Evolutionary conservation across 2,113 vertebrate species (phyloP).

Genomic region (Eubucco bourcierii): DNA sequence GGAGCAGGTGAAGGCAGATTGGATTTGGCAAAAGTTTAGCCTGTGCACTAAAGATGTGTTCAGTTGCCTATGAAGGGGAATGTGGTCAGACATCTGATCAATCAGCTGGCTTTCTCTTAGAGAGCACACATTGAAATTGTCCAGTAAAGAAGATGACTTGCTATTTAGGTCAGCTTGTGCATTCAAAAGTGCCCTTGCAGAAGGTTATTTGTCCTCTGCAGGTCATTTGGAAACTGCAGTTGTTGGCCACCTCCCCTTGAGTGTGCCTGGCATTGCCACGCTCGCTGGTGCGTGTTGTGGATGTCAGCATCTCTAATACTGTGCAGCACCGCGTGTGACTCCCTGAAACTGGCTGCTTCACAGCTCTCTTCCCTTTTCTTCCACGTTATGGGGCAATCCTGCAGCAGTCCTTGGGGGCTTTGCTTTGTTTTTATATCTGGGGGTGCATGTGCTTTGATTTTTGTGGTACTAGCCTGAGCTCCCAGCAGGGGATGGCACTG

Average conservation of each 20-base stretch:
- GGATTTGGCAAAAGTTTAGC: background rate
- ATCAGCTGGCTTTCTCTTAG: background rate
- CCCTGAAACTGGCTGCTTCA: background rate
- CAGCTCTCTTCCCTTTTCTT: background rate
- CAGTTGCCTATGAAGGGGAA: background rate
- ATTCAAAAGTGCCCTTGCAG: background rate
- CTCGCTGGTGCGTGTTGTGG: background rate
- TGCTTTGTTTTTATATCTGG: background rate
- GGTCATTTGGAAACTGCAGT: background rate
- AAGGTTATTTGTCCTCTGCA: background rate
- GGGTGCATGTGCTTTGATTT: background rate
- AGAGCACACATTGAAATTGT: background rate
- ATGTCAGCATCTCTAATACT: background rate
- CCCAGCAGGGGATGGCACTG: conserved; percentile 11
- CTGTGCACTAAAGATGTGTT: background rate
- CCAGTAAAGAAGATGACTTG: background rate
- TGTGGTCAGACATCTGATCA: background rate
- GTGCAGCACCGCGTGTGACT: background rate
- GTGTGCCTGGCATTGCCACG: background rate
- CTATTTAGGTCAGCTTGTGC: background rate
- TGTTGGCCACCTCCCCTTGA: background rate
- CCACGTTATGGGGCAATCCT: background rate
- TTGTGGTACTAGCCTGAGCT: background rate
- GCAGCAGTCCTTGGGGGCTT: background rate
- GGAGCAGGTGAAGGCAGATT: background rate